Percentiles rank a stretch among this genome's conserved stretches.
Evolutionary conservation across 1,140 invertebrate species (phyloP).

Genomic region (Euborellia annulipes): DNA sequence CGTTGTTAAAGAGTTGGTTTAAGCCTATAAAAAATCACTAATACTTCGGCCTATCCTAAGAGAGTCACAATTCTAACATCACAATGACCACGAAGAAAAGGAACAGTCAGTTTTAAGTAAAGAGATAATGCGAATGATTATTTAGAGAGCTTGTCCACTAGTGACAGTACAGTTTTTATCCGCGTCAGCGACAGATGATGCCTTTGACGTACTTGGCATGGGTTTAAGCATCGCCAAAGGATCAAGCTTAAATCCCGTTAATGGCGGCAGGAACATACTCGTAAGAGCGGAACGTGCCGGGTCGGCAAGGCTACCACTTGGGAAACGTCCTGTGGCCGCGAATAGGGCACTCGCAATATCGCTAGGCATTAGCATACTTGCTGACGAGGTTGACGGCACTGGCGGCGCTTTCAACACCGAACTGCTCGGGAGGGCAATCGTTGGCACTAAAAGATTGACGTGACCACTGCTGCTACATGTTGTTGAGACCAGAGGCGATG

Average conservation of each 20-base stretch:
- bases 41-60: too few relatives aligned
- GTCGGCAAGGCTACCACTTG: slow-evolving; percentile 10
- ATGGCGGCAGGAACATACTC: too few relatives aligned
- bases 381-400: slow-evolving; percentile 24
- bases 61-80: too few relatives aligned
- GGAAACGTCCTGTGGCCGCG: slow-evolving; percentile 37
- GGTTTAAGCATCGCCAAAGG: slow-evolving; percentile 7
- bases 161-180: slow-evolving; percentile 7
- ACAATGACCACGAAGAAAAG: too few relatives aligned
- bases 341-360: slow-evolving; percentile 41
- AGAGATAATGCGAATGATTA: too few relatives aligned
- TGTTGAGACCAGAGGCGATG: neutral
- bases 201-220: slow-evolving; percentile 6
- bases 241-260: too few relatives aligned
- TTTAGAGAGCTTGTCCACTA: slow-evolving; percentile 5
- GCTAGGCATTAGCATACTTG: slow-evolving; percentile 35
- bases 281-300: too few relatives aligned
- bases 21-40: too few relatives aligned
- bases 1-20: too few relatives aligned
- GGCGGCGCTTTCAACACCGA: neutral
- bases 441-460: slow-evolving; percentile 9
- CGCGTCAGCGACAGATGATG: neutral
- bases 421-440: neutral
- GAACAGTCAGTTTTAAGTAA: too few relatives aligned
- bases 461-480: neutral